These are phyloP conservation scores for Hipposideros armiger DNA, from an alignment of 2,113 vertebrate species.

Conservation along the genomic window DNA sequence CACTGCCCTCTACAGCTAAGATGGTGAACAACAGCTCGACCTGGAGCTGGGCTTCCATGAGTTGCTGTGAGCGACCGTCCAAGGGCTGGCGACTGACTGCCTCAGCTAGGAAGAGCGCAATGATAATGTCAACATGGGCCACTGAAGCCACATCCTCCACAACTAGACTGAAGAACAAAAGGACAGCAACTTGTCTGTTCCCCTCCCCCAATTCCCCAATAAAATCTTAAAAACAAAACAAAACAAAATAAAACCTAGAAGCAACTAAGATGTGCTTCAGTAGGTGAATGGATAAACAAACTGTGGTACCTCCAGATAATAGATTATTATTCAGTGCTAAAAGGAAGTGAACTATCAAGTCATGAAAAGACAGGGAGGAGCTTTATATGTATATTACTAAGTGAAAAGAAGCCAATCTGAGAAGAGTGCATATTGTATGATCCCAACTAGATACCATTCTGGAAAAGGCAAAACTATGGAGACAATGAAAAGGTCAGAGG, in stretches of 20 bases:
- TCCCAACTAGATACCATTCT: neutral
- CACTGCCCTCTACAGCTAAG: too few relatives aligned
- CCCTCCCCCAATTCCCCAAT: too few relatives aligned
- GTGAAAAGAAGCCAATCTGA: neutral
- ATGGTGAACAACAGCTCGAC: too few relatives aligned
- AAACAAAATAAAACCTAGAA: neutral
- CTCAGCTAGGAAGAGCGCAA: too few relatives aligned
- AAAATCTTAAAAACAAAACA: too few relatives aligned
- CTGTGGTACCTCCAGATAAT: neutral
- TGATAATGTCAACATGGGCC: too few relatives aligned
- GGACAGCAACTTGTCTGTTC: too few relatives aligned
- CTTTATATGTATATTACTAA: neutral
- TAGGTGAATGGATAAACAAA: neutral
- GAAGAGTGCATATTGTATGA: neutral
- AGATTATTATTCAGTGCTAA: neutral
- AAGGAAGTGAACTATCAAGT: neutral
- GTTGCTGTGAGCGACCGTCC: too few relatives aligned
- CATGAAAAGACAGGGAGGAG: neutral
- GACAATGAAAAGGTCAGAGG: neutral
- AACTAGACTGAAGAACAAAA: too few relatives aligned
- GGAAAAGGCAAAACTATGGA: neutral
- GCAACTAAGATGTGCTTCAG: neutral
- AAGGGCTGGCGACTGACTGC: too few relatives aligned
- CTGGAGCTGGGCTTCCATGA: too few relatives aligned
- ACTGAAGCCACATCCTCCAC: too few relatives aligned